phyloP scores from a whole-genome alignment of 2,888 invertebrate species.

The Ennomos quercinarius region DNA sequence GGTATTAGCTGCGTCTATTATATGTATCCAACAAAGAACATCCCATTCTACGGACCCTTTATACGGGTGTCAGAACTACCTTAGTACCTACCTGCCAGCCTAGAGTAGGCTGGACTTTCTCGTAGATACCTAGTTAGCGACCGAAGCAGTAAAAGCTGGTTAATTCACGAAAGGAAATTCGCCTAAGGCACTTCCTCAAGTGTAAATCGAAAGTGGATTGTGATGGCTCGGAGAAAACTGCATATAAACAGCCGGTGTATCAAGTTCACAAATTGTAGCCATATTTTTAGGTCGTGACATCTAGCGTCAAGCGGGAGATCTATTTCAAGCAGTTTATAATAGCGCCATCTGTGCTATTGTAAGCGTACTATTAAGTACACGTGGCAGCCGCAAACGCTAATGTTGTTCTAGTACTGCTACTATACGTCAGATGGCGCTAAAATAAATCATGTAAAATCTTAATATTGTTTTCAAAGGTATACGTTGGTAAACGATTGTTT shows the following conservation, averaged over 20 bases:
- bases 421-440: constrained; percentile 53
- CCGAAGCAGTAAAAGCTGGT: constrained; percentile 66
- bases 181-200: constrained; percentile 73
- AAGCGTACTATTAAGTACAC: constrained; percentile 25
- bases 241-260: constrained; percentile 47
- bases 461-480: not conserved
- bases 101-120: constrained; percentile 53
- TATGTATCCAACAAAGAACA: no score
- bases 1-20: no score
- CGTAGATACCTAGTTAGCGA: constrained; percentile 31
- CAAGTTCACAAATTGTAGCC: constrained; percentile 12
- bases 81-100: constrained; percentile 1
- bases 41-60: no score
- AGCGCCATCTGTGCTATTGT: constrained; percentile 57
- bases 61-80: no score
- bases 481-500: no score
- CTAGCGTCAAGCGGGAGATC: constrained; percentile 44
- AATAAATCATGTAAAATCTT: constrained; percentile 15
- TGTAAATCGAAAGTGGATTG: constrained; percentile 81
- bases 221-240: constrained; percentile 74
- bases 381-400: constrained; percentile 1
- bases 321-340: constrained; percentile 3
- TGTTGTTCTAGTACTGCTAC: constrained; percentile 44
- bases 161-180: constrained; percentile 78
- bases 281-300: constrained; percentile 52